A percentile compares a stretch with the other conserved stretches of the same genome.
Conservation (phyloP, 2,113 vertebrate species). For the Meriones unguiculatus region DNA sequence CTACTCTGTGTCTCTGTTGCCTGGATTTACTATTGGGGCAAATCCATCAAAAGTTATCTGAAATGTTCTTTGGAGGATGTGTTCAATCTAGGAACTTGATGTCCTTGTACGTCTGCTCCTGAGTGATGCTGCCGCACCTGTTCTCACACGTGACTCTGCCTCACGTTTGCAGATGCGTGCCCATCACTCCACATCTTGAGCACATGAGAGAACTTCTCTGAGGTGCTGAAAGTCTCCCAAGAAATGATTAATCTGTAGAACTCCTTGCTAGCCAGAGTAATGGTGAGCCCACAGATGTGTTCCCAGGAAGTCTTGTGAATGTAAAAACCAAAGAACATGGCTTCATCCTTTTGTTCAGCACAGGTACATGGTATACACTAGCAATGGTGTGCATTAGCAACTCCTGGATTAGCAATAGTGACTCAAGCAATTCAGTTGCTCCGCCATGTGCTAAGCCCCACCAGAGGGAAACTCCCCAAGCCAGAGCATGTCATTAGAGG, state of each 20-base stretch:
- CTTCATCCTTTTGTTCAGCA: not conserved
- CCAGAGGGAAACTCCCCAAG: not conserved
- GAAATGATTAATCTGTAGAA: constrained; percentile 4
- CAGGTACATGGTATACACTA: not conserved
- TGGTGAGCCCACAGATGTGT: not conserved
- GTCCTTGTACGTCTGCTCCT: not conserved
- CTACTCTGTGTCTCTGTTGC: not conserved
- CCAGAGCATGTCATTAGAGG: not conserved
- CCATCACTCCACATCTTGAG: constrained; percentile 4
- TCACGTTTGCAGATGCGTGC: not conserved
- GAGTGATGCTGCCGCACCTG: not conserved
- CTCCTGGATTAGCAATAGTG: not conserved
- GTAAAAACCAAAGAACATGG: constrained; percentile 5
- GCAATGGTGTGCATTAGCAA: accelerated
- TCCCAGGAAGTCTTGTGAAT: not conserved
- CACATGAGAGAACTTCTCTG: not conserved
- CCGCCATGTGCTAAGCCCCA: accelerated
- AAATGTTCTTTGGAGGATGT: not conserved
- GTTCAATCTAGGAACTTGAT: not conserved
- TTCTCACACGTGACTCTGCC: not conserved
- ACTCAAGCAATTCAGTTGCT: not conserved
- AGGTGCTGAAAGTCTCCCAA: not conserved
- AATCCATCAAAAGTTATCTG: constrained; percentile 13
- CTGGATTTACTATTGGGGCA: not conserved
- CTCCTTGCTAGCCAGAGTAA: not conserved